Percentiles rank a stretch among this genome's conserved stretches.
These are phyloP conservation scores for Pammene fasciana DNA, from an alignment of 2,888 invertebrate genomes.

Conservation along the genomic window DNA sequence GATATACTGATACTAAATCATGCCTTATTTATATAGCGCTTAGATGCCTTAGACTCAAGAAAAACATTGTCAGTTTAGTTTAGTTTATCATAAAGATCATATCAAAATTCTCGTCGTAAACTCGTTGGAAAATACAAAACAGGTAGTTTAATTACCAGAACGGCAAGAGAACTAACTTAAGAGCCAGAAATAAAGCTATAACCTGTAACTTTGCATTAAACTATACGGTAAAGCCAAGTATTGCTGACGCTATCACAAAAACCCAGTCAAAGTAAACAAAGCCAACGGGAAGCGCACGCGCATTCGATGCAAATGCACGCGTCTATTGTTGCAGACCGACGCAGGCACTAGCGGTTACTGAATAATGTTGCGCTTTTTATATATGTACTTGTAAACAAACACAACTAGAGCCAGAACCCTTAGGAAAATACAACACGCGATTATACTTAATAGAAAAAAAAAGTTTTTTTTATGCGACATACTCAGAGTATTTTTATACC, in stretches of 20 bases:
- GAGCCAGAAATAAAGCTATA: too few species aligned
- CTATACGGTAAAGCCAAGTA: not conserved
- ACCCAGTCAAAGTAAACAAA: conserved; percentile 23
- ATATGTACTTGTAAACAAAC: not conserved
- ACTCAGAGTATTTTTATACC: not conserved
- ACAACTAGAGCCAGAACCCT: not conserved
- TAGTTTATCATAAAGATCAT: too few species aligned
- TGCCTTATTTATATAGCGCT: too few species aligned
- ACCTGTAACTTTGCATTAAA: not conserved
- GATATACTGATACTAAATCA: too few species aligned
- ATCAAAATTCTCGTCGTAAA: too few species aligned
- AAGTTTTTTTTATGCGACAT: too few species aligned
- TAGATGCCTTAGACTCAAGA: too few species aligned
- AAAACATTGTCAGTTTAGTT: too few species aligned
- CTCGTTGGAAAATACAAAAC: too few species aligned
- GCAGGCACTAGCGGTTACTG: not conserved
- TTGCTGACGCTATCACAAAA: not conserved
- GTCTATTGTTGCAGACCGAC: conserved; percentile 12
- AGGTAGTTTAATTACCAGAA: too few species aligned
- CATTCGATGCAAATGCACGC: conserved; percentile 50
- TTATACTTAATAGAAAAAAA: too few species aligned
- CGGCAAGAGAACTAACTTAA: too few species aligned
- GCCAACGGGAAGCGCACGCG: conserved; percentile 37
- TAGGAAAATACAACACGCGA: not conserved
- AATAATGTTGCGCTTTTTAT: not conserved